Evolutionary conservation across 2,113 vertebrate species (phyloP).

Genomic region (Cathartes aura): DNA sequence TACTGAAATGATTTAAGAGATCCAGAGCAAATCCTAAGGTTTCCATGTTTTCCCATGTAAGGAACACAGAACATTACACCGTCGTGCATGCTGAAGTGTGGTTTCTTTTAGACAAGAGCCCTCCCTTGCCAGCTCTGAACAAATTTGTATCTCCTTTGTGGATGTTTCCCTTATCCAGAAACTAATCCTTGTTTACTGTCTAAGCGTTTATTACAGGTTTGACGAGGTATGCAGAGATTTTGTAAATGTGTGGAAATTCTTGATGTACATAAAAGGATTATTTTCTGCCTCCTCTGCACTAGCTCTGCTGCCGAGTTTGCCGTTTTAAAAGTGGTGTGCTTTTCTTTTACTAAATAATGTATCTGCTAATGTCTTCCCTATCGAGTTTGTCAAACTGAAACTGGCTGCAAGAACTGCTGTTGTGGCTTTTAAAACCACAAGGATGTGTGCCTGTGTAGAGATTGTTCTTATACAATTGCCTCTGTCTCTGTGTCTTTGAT

Average conservation of each 20-base stretch:
- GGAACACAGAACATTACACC: fast-evolving
- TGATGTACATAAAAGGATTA: background rate
- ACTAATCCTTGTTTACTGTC: background rate
- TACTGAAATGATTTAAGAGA: background rate
- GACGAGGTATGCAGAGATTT: background rate
- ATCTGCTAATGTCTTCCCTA: background rate
- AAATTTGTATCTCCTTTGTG: background rate
- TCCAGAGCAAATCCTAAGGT: background rate
- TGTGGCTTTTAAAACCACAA: background rate
- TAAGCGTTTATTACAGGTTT: background rate
- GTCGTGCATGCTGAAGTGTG: background rate
- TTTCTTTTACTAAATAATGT: background rate
- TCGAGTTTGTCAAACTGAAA: background rate
- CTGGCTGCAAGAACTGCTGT: background rate
- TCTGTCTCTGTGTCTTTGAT: background rate
- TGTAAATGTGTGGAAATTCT: background rate
- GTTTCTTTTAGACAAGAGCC: background rate
- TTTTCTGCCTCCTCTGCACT: background rate
- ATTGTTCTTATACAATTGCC: background rate
- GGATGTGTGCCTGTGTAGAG: background rate
- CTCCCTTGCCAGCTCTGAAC: background rate
- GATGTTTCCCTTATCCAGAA: background rate
- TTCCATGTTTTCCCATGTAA: background rate
- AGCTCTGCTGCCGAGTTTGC: background rate
- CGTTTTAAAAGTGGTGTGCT: background rate